phyloP scores from a whole-genome alignment of 2,888 invertebrate genomes.

The Lathronympha strigana region DNA sequence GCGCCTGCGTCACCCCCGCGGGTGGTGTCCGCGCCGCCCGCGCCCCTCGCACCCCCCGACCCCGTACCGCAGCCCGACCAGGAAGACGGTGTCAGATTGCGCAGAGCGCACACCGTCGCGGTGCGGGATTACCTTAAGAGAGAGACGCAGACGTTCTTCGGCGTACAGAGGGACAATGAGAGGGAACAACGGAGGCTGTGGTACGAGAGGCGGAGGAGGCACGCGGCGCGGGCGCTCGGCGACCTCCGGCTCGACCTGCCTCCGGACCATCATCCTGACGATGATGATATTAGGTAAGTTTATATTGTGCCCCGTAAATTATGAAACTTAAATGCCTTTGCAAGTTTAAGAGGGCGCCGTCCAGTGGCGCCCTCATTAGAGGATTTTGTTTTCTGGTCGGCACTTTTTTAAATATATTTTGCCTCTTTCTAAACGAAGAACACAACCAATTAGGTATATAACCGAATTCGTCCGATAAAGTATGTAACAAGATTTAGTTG shows the following conservation, averaged over 20 bases:
- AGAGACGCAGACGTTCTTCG: conserved; percentile 93
- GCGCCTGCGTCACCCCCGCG: conserved; percentile 61
- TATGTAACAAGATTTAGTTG: too few species aligned
- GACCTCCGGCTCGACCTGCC: conserved; percentile 84
- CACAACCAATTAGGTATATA: too few species aligned
- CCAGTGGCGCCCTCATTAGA: too few species aligned
- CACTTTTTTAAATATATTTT: too few species aligned
- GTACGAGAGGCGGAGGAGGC: conserved; percentile 91
- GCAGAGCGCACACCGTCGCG: conserved; percentile 73
- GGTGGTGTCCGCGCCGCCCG: conserved; percentile 65
- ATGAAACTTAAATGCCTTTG: too few species aligned
- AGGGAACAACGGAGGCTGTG: conserved; percentile 89
- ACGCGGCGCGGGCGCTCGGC: conserved; percentile 89
- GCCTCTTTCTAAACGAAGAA: too few species aligned
- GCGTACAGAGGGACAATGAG: conserved; percentile 91
- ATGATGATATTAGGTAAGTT: conserved; percentile 80
- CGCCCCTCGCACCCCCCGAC: conserved; percentile 58
- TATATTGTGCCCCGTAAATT: too few species aligned
- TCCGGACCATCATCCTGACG: conserved; percentile 85
- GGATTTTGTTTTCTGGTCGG: too few species aligned
- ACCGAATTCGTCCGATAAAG: too few species aligned
- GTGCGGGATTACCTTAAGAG: conserved; percentile 88
- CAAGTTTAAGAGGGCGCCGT: too few species aligned
- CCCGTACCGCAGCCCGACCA: conserved; percentile 71
- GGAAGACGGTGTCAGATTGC: conserved; percentile 77